Conservation (phyloP, 2,888 invertebrate genomes). For the Nyleta sp. region DNA sequence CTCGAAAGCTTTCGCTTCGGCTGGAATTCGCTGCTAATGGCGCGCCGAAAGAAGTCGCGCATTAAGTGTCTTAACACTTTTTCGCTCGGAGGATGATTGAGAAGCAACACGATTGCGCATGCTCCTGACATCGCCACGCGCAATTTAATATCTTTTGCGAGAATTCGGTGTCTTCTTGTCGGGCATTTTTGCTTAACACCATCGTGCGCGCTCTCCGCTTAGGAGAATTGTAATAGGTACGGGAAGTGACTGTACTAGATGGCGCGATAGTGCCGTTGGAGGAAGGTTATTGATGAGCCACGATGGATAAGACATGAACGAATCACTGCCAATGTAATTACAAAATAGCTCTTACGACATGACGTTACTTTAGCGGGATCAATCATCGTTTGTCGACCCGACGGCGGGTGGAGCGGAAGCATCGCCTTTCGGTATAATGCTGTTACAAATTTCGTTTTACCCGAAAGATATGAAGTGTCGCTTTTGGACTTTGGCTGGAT, state of each 20-base stretch:
- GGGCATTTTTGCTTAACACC: slow-evolving; percentile 65
- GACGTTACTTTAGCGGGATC: slow-evolving; percentile 74
- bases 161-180: slow-evolving; percentile 65
- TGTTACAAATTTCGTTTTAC: slow-evolving; percentile 41
- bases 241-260: slow-evolving; percentile 54
- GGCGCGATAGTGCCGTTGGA: slow-evolving; percentile 55
- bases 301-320: slow-evolving; percentile 77
- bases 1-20: not conserved
- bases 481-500: slow-evolving; percentile 9
- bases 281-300: slow-evolving; percentile 78
- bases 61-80: slow-evolving; percentile 8
- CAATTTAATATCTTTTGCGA: slow-evolving; percentile 77
- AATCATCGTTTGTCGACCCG: slow-evolving; percentile 74
- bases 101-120: not conserved
- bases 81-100: not conserved
- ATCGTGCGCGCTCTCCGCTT: slow-evolving; percentile 16
- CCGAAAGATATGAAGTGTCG: slow-evolving; percentile 18
- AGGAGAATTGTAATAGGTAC: slow-evolving; percentile 37
- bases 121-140: slow-evolving; percentile 16
- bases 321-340: slow-evolving; percentile 78
- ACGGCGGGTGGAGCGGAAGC: slow-evolving; percentile 42
- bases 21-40: slow-evolving; percentile 16
- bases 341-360: slow-evolving; percentile 76
- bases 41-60: slow-evolving; percentile 1
- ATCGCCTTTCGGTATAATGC: slow-evolving; percentile 26